Evolutionary conservation across 1,140 invertebrate species (phyloP), one percentile per base, ranked within the genome.

Genomic region (Heterodera schachtii): DNA sequence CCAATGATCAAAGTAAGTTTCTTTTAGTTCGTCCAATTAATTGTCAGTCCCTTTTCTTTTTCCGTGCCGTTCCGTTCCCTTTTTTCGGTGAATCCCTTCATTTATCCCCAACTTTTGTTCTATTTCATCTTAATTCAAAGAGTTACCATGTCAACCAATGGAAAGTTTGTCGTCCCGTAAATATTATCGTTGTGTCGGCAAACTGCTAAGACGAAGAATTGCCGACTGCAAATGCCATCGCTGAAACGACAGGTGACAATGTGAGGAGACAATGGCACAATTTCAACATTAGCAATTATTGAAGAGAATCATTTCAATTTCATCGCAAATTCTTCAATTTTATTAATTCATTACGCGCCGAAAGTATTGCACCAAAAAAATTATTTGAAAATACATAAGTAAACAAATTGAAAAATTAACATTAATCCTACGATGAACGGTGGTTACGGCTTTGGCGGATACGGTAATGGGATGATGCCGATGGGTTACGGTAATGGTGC

Each of bases 91-190:
- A 64, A 64, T 64, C 57, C 57, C 57, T 64, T 64, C 16, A 64
- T 19, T 19, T 52, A 19, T 64, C 2, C 8, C 57, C 57, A 64
- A 8, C 49, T 52, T 52, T 11, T 11, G 11, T 52, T 52, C 11
- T 64, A 19, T 3, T 13, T 11, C 16, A 19, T n/a, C 16, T 64
- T 64, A 64, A 64, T 31, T 64, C 57, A 19, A 2, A 2, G 57
- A 64, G 57, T 64, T 64, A 19, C 57, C 57, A 64, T 64, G 57
- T 64, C 57, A 64, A 64, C 57, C 57, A 64, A 19, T 64, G 57
- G 57, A 16, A 64, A 64, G 57, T 64, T 64, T 64, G 19, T 64
- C 6, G 49, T 31, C 16, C 57, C 13, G 57, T 64, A 64, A 64
- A 64, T 64, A 64, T 64, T 64, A 64, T 64, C 19, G 19, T 64